Base-by-base conservation (phyloP, 1,140 invertebrate species). In the Piezodorus guildinii region DNA sequence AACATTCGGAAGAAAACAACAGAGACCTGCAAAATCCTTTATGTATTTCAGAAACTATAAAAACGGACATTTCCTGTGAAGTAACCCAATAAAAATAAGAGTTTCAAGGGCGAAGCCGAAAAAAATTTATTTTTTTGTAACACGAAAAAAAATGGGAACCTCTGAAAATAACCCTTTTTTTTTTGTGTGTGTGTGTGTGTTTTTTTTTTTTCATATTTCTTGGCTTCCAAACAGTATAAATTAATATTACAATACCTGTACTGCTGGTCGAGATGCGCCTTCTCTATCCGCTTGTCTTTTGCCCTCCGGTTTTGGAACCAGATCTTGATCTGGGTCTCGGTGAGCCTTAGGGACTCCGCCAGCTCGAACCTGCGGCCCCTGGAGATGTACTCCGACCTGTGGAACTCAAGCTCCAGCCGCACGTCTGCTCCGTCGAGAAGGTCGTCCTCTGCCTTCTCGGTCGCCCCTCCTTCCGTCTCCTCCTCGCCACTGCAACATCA, bases 261-360 rank as follows among this genome's bases (percentile, higher is more conserved):
- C 67, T 94, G 91, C 71, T 95, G 92, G 77, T 97, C 94, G 27
- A 94, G 78, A 62, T 95, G 91, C 0, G 93, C 92, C 71, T 96
- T 96, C 72, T 97, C 93, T 64, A 97, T 92, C 58, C 94, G 79
- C 76, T 96, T 97, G 71, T 96, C 93, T 75, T 96, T 96, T 10
- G 94, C 94, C 67, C 94, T 78, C 56, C 94, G 79, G 75, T 97
- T 96, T 75, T 97, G 94, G 73, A 96, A 97, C 94, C 94, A 96
- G 66, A 95, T 95, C 76, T 95, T 96, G 60, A 96, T 93, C 77
- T 94, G 91, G 0, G 92, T 96, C 75, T 96, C 94, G 3, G 90
- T 91, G 9, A 97, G 77, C 54, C 81, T 78, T 23, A 96, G 74
- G 0, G 84, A 79, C 65, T 89, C 85, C 0, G 94, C 93, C 65